Percentiles rank a stretch among this genome's conserved stretches.
Evolutionary conservation across 1,140 invertebrate species (phyloP).

Genomic region (Diuraphis noxia): DNA sequence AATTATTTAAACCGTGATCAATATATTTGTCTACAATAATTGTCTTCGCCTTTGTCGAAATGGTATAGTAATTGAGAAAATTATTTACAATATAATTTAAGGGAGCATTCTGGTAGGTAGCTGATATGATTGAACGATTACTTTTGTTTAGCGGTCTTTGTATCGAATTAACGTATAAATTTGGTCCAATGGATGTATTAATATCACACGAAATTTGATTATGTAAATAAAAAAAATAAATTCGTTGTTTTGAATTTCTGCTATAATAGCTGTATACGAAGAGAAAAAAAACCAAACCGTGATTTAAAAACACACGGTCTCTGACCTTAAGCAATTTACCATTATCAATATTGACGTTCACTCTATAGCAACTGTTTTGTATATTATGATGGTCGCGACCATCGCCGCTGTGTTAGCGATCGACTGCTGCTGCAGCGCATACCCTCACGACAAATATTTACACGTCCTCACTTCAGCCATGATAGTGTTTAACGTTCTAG

Average conservation of each 20-base stretch:
- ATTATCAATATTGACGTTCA: constrained; percentile 40
- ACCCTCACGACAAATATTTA: constrained; percentile 19
- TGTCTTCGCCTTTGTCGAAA: background rate
- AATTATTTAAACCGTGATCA: no score
- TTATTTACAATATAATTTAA: background rate
- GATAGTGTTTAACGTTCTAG: background rate
- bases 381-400: background rate
- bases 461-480: background rate
- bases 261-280: background rate
- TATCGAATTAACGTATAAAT: background rate
- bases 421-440: background rate
- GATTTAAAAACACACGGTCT: background rate
- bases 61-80: background rate
- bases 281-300: constrained; percentile 8
- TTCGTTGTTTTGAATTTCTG: background rate
- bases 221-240: background rate
- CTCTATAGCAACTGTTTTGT: constrained; percentile 16
- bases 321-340: constrained; percentile 41
- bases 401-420: background rate
- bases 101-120: background rate
- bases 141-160: background rate
- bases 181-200: background rate
- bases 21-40: background rate
- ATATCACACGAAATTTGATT: background rate
- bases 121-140: background rate